Percentiles rank a stretch among this genome's conserved stretches.
These are phyloP conservation scores for Corydoras sp. DNA, from an alignment of 2,113 vertebrate genomes.

Conservation along the genomic window DNA sequence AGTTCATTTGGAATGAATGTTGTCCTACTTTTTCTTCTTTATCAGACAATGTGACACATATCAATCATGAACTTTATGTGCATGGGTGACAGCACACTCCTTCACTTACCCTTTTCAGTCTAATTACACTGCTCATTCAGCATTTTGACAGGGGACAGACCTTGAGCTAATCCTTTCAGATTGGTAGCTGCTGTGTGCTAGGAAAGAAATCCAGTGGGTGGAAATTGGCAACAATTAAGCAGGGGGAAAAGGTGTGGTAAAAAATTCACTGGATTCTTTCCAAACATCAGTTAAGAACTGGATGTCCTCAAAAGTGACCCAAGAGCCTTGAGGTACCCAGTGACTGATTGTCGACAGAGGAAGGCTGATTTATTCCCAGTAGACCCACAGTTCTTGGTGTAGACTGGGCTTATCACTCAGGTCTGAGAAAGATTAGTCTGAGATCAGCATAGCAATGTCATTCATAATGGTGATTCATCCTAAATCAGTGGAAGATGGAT, in stretches of 20 bases:
- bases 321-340: not conserved
- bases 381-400: not conserved
- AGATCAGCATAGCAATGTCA: not conserved
- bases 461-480: not conserved
- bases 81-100: too few species aligned
- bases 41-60: too few species aligned
- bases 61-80: too few species aligned
- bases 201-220: not conserved
- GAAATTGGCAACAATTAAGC: not conserved
- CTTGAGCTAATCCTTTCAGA: not conserved
- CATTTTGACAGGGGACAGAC: too few species aligned
- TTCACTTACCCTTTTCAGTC: too few species aligned
- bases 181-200: not conserved
- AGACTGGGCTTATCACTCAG: not conserved
- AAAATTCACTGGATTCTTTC: not conserved
- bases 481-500: conserved; percentile 13
- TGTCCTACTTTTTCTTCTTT: too few species aligned
- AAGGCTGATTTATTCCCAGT: not conserved
- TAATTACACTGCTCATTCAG: too few species aligned
- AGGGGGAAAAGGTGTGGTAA: not conserved
- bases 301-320: conserved; percentile 6
- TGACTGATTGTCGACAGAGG: not conserved
- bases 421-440: not conserved
- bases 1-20: too few species aligned
- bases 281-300: conserved; percentile 9